Percentiles rank a stretch among this genome's conserved stretches.
These are phyloP conservation scores for Lamellibrachia satsuma DNA, from an alignment of 2,888 invertebrate species.

Conservation along the genomic window DNA sequence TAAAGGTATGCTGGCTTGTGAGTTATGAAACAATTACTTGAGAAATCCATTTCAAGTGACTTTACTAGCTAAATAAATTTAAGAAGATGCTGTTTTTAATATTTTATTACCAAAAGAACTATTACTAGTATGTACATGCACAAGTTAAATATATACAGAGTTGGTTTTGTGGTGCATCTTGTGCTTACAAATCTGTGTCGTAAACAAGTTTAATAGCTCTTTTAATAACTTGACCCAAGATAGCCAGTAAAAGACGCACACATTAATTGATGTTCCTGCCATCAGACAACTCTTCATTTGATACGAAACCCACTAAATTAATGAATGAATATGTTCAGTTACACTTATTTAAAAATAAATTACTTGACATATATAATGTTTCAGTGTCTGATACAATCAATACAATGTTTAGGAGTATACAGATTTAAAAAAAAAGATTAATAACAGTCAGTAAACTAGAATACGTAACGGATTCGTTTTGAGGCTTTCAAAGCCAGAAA, in stretches of 20 bases:
- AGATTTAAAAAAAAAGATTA: not conserved
- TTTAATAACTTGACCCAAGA: not conserved
- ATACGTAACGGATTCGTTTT: not conserved
- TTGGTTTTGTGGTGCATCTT: not conserved
- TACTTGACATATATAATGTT: not conserved
- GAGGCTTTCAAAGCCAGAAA: not conserved
- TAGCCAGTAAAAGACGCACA: not conserved
- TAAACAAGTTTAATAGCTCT: not conserved
- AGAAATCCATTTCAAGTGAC: not conserved
- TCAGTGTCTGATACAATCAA: not conserved
- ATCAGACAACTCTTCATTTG: not conserved
- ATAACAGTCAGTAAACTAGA: not conserved
- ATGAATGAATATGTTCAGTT: not conserved
- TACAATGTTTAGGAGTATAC: not conserved
- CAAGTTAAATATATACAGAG: not conserved
- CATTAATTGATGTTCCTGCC: not conserved
- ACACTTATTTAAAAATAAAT: not conserved
- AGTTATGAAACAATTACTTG: too few species aligned
- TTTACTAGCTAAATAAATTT: not conserved
- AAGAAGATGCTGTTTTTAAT: not conserved
- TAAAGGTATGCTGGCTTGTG: not conserved
- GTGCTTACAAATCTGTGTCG: not conserved
- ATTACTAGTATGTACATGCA: not conserved
- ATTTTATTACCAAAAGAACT: conserved; percentile 6
- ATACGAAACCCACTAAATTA: not conserved